Conservation (phyloP, 2,113 vertebrate species). For the Zosterops pallidus region DNA sequence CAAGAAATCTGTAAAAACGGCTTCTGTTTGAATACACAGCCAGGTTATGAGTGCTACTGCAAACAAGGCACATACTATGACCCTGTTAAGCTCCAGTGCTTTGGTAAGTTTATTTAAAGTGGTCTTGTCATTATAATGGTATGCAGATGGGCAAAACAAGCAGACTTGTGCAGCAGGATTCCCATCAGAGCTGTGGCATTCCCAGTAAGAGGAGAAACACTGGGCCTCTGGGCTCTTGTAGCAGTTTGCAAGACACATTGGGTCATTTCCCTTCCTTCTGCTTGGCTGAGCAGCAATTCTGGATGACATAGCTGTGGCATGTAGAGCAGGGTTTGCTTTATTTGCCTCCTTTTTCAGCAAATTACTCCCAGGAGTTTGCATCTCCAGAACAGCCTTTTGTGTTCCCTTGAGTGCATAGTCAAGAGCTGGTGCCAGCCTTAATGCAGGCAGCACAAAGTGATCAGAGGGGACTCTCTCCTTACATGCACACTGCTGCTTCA, state of each 20-base stretch:
- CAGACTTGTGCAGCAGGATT: neutral
- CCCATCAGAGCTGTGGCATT: neutral
- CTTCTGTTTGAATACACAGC: constrained; percentile 87
- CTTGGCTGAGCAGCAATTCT: constrained; percentile 10
- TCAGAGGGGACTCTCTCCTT: neutral
- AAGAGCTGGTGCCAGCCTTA: neutral
- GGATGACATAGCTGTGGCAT: neutral
- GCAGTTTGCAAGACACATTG: constrained; percentile 7
- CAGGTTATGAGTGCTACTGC: constrained; percentile 95
- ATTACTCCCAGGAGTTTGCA: neutral
- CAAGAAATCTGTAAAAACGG: constrained; percentile 96
- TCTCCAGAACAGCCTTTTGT: neutral
- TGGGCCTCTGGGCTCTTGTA: neutral
- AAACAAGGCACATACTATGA: constrained; percentile 94
- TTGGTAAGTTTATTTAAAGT: constrained; percentile 80
- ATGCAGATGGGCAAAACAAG: constrained; percentile 39
- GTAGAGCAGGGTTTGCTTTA: constrained; percentile 1
- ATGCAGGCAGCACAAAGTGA: neutral
- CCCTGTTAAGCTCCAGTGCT: constrained; percentile 87
- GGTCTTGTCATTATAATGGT: constrained; percentile 12
- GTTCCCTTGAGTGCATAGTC: neutral
- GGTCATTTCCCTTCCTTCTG: constrained; percentile 28
- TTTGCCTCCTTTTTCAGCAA: constrained; percentile 23
- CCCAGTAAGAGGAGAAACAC: neutral
- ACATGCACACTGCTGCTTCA: neutral